Conservation (phyloP, 2,113 vertebrate genomes). For the Lasiurus borealis region DNA sequence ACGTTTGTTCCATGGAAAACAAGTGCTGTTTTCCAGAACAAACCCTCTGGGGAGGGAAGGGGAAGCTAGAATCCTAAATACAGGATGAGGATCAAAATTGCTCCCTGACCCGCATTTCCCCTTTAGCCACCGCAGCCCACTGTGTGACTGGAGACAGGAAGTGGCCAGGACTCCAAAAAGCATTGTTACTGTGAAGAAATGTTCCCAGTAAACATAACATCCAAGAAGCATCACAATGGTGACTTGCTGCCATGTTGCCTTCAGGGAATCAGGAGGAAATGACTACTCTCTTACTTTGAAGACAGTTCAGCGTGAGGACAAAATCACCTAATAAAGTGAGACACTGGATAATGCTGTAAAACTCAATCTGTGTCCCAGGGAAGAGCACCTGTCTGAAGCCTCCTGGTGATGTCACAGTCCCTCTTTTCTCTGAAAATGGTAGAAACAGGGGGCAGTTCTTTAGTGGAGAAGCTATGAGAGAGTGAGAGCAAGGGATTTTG, state of each 20-base stretch:
- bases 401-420: not conserved
- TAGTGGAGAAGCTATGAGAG: not conserved
- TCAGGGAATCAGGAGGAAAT: slow-evolving; percentile 63
- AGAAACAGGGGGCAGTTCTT: slow-evolving; percentile 28
- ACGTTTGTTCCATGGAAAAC: slow-evolving; percentile 70
- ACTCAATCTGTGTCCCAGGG: slow-evolving; percentile 18
- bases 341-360: not conserved
- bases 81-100: slow-evolving; percentile 68
- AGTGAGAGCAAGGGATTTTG: not conserved
- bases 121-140: not conserved
- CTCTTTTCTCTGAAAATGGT: not conserved
- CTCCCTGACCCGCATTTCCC: slow-evolving; percentile 70
- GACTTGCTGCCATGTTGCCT: slow-evolving; percentile 17
- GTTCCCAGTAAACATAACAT: slow-evolving; percentile 34
- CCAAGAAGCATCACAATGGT: slow-evolving; percentile 42
- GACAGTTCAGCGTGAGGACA: slow-evolving; percentile 44
- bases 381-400: slow-evolving; percentile 10
- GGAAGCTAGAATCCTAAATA: slow-evolving; percentile 76
- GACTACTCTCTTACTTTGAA: slow-evolving; percentile 44
- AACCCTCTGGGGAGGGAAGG: slow-evolving; percentile 59
- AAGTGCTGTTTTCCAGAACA: slow-evolving; percentile 77
- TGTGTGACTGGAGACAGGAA: slow-evolving; percentile 47
- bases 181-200: slow-evolving; percentile 36
- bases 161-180: slow-evolving; percentile 33
- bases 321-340: slow-evolving; percentile 15